Conservation (phyloP, 2,888 invertebrate species). For the Drepanosiphum platanoidis region DNA sequence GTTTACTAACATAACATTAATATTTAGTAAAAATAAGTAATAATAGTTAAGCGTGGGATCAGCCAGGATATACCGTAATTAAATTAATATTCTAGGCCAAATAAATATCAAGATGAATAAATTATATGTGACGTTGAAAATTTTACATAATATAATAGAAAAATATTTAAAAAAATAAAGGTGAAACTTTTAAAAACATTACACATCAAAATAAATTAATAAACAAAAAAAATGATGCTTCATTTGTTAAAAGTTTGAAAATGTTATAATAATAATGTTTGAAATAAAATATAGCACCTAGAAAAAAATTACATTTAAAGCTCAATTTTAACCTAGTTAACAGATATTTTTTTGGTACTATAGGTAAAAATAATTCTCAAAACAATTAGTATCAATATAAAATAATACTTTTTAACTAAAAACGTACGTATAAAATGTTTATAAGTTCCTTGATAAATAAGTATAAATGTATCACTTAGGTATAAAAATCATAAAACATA, state of each 20-base stretch:
- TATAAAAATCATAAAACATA: slow-evolving; percentile 56
- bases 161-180: slow-evolving; percentile 34
- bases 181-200: slow-evolving; percentile 22
- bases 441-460: slow-evolving; percentile 47
- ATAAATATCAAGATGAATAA: slow-evolving; percentile 39
- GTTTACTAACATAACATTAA: slow-evolving; percentile 44
- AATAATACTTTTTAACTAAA: slow-evolving; percentile 57
- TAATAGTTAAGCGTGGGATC: slow-evolving; percentile 43
- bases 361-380: slow-evolving; percentile 53
- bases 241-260: slow-evolving; percentile 24
- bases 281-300: slow-evolving; percentile 59
- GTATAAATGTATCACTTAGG: slow-evolving; percentile 55
- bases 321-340: slow-evolving; percentile 56
- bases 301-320: slow-evolving; percentile 57
- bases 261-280: neutral
- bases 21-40: slow-evolving; percentile 42
- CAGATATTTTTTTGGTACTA: slow-evolving; percentile 52
- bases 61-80: slow-evolving; percentile 37
- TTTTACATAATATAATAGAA: slow-evolving; percentile 44
- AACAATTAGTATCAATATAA: slow-evolving; percentile 44
- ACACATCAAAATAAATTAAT: slow-evolving; percentile 28
- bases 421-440: slow-evolving; percentile 44
- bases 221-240: slow-evolving; percentile 10
- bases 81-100: slow-evolving; percentile 42
- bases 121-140: slow-evolving; percentile 25